A percentile compares a stretch with the other conserved stretches of the same genome.
Evolutionary conservation across 2,888 invertebrate genomes (phyloP).

Genomic region (Pheosia gnoma): DNA sequence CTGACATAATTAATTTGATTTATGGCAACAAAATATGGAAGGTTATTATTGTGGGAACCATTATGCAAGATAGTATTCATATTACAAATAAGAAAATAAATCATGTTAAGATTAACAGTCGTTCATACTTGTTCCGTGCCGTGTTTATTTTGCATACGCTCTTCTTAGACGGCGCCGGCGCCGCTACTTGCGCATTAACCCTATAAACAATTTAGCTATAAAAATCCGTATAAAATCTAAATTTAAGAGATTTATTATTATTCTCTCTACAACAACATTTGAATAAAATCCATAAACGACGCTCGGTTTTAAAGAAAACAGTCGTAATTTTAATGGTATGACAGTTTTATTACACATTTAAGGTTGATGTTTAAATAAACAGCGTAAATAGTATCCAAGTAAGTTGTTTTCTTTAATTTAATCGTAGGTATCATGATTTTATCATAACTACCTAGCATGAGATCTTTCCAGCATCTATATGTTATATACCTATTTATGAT

Average conservation of each 20-base stretch:
- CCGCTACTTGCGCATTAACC: conserved; percentile 2
- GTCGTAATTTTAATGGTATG: conserved; percentile 29
- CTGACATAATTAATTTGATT: too few species aligned
- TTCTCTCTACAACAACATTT: conserved; percentile 22
- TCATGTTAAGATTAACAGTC: background rate
- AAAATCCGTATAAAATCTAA: conserved; percentile 25
- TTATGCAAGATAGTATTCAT: background rate
- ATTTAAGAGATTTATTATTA: conserved; percentile 30
- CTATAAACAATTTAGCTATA: conserved; percentile 12
- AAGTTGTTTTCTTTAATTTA: background rate
- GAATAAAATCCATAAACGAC: conserved; percentile 26
- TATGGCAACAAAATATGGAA: too few species aligned
- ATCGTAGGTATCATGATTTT: background rate
- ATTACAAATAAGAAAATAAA: background rate
- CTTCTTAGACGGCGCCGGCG: conserved; percentile 1
- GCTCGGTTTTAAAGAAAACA: conserved; percentile 31
- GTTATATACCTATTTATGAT: too few species aligned
- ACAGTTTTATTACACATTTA: conserved; percentile 33
- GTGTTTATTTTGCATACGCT: conserved; percentile 6
- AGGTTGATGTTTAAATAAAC: conserved; percentile 30
- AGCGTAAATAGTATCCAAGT: conserved; percentile 18
- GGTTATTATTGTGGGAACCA: too few species aligned
- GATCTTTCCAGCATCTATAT: too few species aligned
- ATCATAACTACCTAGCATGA: too few species aligned
- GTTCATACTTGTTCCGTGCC: background rate